These are phyloP conservation scores for Dynastes tityus DNA, from an alignment of 2,888 invertebrate species.

Conservation along the genomic window DNA sequence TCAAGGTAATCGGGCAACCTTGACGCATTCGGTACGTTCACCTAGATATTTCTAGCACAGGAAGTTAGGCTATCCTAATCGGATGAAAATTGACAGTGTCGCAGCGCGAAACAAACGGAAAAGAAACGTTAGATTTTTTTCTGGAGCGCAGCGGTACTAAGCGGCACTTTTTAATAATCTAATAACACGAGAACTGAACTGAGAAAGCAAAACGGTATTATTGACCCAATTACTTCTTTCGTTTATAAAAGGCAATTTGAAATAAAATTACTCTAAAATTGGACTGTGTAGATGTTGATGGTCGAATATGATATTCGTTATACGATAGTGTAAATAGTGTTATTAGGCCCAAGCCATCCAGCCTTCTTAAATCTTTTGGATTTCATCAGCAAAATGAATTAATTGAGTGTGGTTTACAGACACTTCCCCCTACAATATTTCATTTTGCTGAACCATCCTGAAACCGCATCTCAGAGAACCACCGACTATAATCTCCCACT, in stretches of 20 bases:
- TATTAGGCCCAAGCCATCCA: too few species aligned
- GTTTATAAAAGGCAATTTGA: neutral
- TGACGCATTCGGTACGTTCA: conserved; percentile 24
- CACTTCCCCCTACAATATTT: too few species aligned
- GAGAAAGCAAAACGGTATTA: conserved; percentile 10
- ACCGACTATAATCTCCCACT: too few species aligned
- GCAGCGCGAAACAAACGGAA: neutral
- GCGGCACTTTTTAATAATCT: neutral
- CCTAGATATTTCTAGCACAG: conserved; percentile 29
- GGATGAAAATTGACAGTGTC: conserved; percentile 28
- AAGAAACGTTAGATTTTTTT: neutral
- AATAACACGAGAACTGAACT: neutral
- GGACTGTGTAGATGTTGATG: too few species aligned
- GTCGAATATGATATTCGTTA: too few species aligned
- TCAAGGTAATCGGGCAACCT: conserved; percentile 28
- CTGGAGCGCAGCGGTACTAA: neutral
- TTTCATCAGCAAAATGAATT: too few species aligned
- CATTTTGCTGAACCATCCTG: too few species aligned
- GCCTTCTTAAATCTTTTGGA: too few species aligned
- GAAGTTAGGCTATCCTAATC: conserved; percentile 38
- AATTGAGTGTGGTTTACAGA: too few species aligned
- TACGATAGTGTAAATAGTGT: too few species aligned
- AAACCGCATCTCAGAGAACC: too few species aligned
- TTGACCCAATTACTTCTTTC: conserved; percentile 11
- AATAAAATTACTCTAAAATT: too few species aligned